A percentile compares a stretch with the other conserved stretches of the same genome.
Evolutionary conservation across 2,888 invertebrate genomes (phyloP).

Genomic region (Formica aserva): DNA sequence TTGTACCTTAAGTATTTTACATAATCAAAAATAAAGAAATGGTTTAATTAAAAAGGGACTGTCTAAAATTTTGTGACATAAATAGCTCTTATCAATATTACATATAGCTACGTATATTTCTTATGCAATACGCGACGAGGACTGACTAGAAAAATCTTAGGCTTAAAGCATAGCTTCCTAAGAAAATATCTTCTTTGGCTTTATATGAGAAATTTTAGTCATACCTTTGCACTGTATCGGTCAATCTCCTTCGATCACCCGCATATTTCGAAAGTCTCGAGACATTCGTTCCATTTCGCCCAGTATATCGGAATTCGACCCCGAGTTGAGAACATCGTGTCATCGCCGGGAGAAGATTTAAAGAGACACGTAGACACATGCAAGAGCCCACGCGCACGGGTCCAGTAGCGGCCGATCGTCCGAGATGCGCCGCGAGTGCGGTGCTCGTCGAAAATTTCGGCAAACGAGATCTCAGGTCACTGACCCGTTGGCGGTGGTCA

Average conservation of each 20-base stretch:
- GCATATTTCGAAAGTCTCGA: slow-evolving; percentile 7
- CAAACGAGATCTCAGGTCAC: slow-evolving; percentile 77
- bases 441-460: slow-evolving; percentile 69
- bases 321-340: background rate
- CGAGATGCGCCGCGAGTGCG: slow-evolving; percentile 20
- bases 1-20: background rate
- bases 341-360: slow-evolving; percentile 14
- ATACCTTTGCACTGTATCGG: background rate
- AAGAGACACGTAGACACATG: background rate
- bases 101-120: too few relatives aligned
- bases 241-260: background rate
- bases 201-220: background rate
- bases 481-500: slow-evolving; percentile 85
- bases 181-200: background rate
- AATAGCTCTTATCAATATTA: background rate
- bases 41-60: background rate
- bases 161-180: background rate
- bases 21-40: background rate
- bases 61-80: background rate
- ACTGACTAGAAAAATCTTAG: background rate
- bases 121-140: too few relatives aligned
- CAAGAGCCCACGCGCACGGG: slow-evolving; percentile 27
- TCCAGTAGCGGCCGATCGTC: slow-evolving; percentile 28
- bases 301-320: background rate
- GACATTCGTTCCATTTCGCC: background rate